Conservation (phyloP, 1,140 invertebrate genomes). For the Caerostris extrusa region DNA sequence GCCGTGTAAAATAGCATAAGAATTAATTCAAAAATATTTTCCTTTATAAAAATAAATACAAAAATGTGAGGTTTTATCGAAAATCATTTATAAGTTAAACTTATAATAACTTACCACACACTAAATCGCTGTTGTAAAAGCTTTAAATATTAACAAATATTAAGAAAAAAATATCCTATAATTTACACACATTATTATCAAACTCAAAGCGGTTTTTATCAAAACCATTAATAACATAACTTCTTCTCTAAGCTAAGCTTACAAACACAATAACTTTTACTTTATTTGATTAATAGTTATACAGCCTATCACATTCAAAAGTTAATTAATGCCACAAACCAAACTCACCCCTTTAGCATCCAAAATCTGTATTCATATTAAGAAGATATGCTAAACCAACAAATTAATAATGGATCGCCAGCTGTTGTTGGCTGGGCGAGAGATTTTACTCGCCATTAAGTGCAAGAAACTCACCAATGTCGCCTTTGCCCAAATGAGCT, state of each 20-base stretch:
- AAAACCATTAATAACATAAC: background rate
- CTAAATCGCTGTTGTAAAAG: too few species aligned
- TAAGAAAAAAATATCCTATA: too few species aligned
- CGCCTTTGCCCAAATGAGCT: background rate
- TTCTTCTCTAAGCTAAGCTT: background rate
- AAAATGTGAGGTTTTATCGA: too few species aligned
- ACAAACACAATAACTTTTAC: background rate
- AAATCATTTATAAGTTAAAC: too few species aligned
- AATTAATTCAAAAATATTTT: too few species aligned
- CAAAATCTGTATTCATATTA: background rate
- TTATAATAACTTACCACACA: too few species aligned
- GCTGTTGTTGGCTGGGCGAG: background rate
- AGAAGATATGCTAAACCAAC: background rate
- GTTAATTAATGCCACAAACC: background rate
- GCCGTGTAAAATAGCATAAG: too few species aligned
- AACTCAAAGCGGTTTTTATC: background rate
- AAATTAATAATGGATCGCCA: background rate
- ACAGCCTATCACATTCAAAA: too few species aligned
- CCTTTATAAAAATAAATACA: too few species aligned
- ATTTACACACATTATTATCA: background rate
- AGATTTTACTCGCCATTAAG: background rate
- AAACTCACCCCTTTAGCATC: background rate
- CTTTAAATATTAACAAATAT: too few species aligned
- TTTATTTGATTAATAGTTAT: background rate
- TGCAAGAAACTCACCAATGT: background rate